Base-by-base conservation (phyloP, 2,888 invertebrate genomes). In the Atherix ibis region DNA sequence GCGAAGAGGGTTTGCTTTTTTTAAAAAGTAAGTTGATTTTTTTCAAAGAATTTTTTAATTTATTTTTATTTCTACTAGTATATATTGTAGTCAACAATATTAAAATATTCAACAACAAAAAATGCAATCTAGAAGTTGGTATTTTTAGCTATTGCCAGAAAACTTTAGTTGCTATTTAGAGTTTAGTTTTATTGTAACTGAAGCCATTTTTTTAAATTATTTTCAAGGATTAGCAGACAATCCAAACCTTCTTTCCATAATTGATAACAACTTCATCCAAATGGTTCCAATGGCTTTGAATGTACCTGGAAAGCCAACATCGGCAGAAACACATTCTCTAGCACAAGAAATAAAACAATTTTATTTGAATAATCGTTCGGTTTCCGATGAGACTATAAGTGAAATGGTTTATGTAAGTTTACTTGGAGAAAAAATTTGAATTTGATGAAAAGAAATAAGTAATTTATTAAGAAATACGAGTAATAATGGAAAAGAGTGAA, bases 1-100 rank as follows among this genome's bases (percentile, higher is more conserved):
- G 71, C 2, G 69, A 74, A 42, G 76, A 76, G 45, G 74, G 73
- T n/a, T 66, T 72, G 48, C 63, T 72, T 19, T 61, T 72, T n/a
- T 66, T 71, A 34, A 54, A 68, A 61, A 62, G 71, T 72, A 48
- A 65, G 64, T 40, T 14, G 8, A 15, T 18, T 3, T 39, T 4
- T 13, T 26, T 19, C 9, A 27, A 16, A 12, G 5, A 18, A n/a
- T 14, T 18, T 4, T 31, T 13, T 31, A n/a, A n/a, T n/a, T n/a
- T n/a, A n/a, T n/a, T n/a, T n/a, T n/a, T n/a, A n/a, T 14, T 5
- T 18, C 12, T 10, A 16, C 3, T 33, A 32, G 26, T 16, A 24
- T 6, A 17, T 14, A 17, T 27, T 27, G 8, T n/a, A 2, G 13
- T 16, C 15, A 10, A 28, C 12, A 10, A 14, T 8, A 28, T 15